Base-by-base conservation (phyloP, 2,113 vertebrate genomes). In the Pseudorhombus dupliciocellatus region DNA sequence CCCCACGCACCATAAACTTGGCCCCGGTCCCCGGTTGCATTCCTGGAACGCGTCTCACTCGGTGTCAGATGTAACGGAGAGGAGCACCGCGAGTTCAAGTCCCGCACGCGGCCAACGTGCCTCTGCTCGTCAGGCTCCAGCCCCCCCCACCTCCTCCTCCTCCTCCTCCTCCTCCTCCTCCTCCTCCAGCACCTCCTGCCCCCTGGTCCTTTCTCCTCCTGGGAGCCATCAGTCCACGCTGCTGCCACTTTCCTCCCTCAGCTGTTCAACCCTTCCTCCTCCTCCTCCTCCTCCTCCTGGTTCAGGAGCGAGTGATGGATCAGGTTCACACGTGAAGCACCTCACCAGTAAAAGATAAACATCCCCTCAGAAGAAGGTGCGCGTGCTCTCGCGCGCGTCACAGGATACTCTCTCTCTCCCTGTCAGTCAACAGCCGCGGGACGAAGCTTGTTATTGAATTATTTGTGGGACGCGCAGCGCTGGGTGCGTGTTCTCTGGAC, bases 1-100 rank as follows among this genome's bases (percentile, higher is more conserved):
- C 4, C 54, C 3, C 22, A 21, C 12, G 3, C 76, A 0, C 70
- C 75, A 80, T 80, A 80, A 80, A 84, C 82, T 89, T 90, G 87
- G 89, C 85, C 64, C 37, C 4, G 75, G 55, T 70, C 76, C 85
- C 51, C 77, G 54, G 46, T 71, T 83, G 75, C 77, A 90, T 86
- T 89, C 90, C 85, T 82, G 88, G 85, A 88, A 81, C 81, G 84
- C 87, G 81, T 88, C 81, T 87, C 42, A 11, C 74, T 66, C 80
- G 61, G 80, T 87, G 85, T 89, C 80, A 80, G 82, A 85, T 88
- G 82, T 75, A 77, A 84, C 71, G 66, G 81, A 77, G 79, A 77
- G 84, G 85, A 86, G 79, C 83, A 83, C 53, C 60, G 75, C 42
- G 69, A 90, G 87, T 85, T 90, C 87, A 84, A 88, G 81, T 64